These are phyloP conservation scores for Sus scrofa DNA, from an alignment of 2,113 vertebrate genomes.

Conservation along the genomic window DNA sequence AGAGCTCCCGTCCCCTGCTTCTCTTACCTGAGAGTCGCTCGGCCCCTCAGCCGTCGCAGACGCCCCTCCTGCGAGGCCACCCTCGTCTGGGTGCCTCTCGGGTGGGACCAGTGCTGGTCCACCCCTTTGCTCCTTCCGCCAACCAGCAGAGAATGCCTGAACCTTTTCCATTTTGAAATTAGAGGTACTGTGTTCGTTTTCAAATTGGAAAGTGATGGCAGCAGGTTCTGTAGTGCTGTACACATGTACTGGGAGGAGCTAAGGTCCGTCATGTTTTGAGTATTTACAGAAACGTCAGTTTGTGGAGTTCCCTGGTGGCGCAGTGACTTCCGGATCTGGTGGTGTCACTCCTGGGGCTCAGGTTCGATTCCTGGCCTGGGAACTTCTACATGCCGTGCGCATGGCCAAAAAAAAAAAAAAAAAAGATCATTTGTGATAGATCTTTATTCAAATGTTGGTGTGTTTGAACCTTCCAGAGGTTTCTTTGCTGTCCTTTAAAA, in stretches of 20 bases:
- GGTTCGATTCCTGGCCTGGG: too few species aligned
- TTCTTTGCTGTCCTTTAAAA: conserved; percentile 37
- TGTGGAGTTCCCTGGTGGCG: not conserved
- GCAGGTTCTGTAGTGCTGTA: not conserved
- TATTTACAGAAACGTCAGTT: conserved; percentile 24
- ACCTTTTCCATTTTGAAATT: not conserved
- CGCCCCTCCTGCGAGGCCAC: too few species aligned
- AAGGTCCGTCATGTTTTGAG: not conserved
- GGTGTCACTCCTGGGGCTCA: too few species aligned
- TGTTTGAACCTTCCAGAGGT: conserved; percentile 19
- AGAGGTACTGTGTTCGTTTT: not conserved
- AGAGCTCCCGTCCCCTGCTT: not conserved
- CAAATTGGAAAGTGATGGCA: conserved; percentile 56
- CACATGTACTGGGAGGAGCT: not conserved
- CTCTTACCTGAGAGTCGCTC: not conserved
- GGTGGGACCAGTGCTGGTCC: not conserved
- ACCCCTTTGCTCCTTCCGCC: not conserved
- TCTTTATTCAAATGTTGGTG: not conserved
- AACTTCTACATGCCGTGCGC: too few species aligned
- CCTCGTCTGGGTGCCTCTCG: not conserved
- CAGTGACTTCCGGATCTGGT: too few species aligned
- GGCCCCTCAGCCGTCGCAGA: too few species aligned
- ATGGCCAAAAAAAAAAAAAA: too few species aligned
- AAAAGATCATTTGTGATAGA: too few species aligned
- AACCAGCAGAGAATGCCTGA: not conserved